Percentiles rank a stretch among this genome's conserved stretches.
Conservation (phyloP, 2,888 invertebrate species). For the Dolichomitus sp. region DNA sequence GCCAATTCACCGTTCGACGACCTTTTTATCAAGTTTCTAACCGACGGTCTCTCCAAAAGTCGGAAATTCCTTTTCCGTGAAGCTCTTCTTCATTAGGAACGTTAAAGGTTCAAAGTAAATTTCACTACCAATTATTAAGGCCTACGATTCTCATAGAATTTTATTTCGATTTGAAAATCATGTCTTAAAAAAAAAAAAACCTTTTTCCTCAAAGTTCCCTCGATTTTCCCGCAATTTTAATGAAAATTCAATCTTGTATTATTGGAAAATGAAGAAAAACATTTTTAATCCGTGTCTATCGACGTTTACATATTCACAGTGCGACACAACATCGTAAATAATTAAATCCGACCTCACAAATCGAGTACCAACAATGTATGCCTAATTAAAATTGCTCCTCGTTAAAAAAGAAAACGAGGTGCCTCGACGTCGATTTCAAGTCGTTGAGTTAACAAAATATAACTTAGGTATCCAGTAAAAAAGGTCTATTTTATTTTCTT, state of each 20-base stretch:
- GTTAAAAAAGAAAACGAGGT: not conserved
- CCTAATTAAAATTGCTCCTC: constrained; percentile 3
- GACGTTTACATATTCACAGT: constrained; percentile 41
- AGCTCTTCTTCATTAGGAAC: constrained; percentile 67
- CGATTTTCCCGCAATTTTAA: not conserved
- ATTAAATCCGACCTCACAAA: not conserved
- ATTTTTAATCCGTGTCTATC: constrained; percentile 22
- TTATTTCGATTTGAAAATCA: constrained; percentile 11
- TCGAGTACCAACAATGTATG: constrained; percentile 1
- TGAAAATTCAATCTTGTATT: constrained; percentile 16
- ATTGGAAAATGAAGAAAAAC: constrained; percentile 4
- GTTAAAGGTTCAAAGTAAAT: constrained; percentile 79
- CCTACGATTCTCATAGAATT: constrained; percentile 7
- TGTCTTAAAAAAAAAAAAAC: not conserved
- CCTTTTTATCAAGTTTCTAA: too few relatives aligned
- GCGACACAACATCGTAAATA: not conserved
- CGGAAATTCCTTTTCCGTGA: too few relatives aligned
- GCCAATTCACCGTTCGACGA: constrained; percentile 37
- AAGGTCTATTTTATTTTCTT: constrained; percentile 85
- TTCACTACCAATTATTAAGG: not conserved
- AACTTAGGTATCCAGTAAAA: constrained; percentile 85
- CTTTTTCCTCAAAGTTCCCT: not conserved
- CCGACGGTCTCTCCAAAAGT: too few relatives aligned
- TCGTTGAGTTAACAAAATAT: constrained; percentile 62
- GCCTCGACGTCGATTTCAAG: not conserved